Evolutionary conservation across 2,113 vertebrate species (phyloP).

Genomic region (Reinhardtius hippoglossoides): DNA sequence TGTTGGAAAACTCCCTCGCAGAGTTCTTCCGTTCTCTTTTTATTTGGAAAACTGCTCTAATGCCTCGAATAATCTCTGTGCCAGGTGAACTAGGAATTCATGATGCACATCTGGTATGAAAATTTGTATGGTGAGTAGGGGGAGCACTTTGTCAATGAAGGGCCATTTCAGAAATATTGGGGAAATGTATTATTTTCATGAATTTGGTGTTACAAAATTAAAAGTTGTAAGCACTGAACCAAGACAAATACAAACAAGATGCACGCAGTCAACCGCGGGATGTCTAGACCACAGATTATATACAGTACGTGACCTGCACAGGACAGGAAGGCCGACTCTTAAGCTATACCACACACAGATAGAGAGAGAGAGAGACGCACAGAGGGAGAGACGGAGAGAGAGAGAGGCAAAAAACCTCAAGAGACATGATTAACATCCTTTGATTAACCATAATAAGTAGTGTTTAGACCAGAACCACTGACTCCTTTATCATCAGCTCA

Average conservation of each 20-base stretch:
- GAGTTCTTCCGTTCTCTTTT: slow-evolving; percentile 23
- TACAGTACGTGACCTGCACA: slow-evolving; percentile 39
- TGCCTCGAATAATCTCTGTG: background rate
- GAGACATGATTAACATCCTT: slow-evolving; percentile 57
- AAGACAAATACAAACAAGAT: slow-evolving; percentile 29
- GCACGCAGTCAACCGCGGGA: slow-evolving; percentile 40
- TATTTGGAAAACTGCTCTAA: slow-evolving; percentile 8
- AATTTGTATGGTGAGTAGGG: background rate
- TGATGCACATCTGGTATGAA: background rate
- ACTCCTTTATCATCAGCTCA: slow-evolving; percentile 54
- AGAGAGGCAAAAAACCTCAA: slow-evolving; percentile 32
- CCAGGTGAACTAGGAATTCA: slow-evolving; percentile 10
- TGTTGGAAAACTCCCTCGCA: slow-evolving; percentile 43
- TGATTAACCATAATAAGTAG: slow-evolving; percentile 64
- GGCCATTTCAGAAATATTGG: background rate
- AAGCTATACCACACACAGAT: slow-evolving; percentile 19
- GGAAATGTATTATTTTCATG: background rate
- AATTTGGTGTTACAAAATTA: slow-evolving; percentile 2
- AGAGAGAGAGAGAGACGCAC: background rate
- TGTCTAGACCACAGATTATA: slow-evolving; percentile 64
- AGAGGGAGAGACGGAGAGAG: background rate
- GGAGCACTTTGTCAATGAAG: background rate
- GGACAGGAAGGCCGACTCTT: slow-evolving; percentile 28
- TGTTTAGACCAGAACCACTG: slow-evolving; percentile 54
- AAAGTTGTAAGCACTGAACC: background rate